A percentile compares a stretch with the other conserved stretches of the same genome.
Evolutionary conservation across 53 echinoderm and acorn worm species (phyloP).

Genomic region (Temnopleurus reevesii): DNA sequence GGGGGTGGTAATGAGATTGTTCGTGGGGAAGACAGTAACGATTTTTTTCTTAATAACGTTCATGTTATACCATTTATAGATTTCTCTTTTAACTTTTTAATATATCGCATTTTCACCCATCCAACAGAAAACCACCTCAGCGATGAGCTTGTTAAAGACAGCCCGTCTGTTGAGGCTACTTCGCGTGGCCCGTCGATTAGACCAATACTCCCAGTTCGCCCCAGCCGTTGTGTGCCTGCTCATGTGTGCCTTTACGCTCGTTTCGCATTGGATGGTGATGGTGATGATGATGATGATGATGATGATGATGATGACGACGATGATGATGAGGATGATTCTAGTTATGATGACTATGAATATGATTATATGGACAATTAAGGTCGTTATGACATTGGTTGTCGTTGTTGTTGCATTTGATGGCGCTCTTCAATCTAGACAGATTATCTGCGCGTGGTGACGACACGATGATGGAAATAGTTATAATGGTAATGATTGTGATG

Average conservation of each 20-base stretch:
- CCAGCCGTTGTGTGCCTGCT: conserved; percentile 92
- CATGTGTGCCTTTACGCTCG: conserved; percentile 90
- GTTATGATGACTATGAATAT: conserved; percentile 43
- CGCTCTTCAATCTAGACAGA: too few relatives aligned
- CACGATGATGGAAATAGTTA: too few relatives aligned
- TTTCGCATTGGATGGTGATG: conserved; percentile 65
- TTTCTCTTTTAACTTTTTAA: background rate
- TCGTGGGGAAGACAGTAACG: conserved; percentile 19
- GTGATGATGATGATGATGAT: too few relatives aligned
- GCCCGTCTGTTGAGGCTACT: conserved; percentile 87
- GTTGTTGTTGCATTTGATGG: too few relatives aligned
- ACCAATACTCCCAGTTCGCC: conserved; percentile 94
- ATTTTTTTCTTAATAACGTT: too few relatives aligned
- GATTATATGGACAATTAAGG: conserved; percentile 13
- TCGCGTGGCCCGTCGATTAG: conserved; percentile 81
- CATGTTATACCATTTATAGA: too few relatives aligned
- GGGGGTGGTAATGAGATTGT: background rate
- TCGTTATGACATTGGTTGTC: conserved; percentile 29
- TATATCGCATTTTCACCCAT: background rate
- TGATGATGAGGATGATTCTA: too few relatives aligned
- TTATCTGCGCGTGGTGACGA: too few relatives aligned
- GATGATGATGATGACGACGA: too few relatives aligned
- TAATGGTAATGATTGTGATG: background rate
- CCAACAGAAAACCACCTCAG: conserved; percentile 84
- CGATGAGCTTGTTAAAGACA: conserved; percentile 90